These are phyloP conservation scores for Lysandra bellargus DNA, from an alignment of 2,888 invertebrate species.

Conservation along the genomic window DNA sequence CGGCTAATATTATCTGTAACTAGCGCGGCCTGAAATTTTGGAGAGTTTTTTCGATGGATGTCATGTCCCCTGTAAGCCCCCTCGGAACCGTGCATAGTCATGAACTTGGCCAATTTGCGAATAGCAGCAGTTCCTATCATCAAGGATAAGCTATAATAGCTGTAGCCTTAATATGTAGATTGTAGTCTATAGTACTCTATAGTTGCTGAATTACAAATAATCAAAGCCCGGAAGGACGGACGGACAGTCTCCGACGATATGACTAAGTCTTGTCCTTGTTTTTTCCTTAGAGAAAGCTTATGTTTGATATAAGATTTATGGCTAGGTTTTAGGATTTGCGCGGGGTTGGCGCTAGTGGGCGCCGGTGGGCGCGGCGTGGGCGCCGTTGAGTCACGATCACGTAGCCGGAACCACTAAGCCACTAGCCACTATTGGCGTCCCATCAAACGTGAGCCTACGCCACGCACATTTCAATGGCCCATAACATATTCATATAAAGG, in stretches of 20 bases:
- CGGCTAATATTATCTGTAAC: not conserved
- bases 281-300: not conserved
- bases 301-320: constrained; percentile 36
- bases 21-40: too few species aligned
- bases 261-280: not conserved
- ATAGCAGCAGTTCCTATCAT: too few species aligned
- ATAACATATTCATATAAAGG: constrained; percentile 47
- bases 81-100: not conserved
- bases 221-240: too few species aligned
- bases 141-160: too few species aligned
- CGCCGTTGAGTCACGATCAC: constrained; percentile 77
- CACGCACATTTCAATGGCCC: constrained; percentile 62
- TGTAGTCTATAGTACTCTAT: too few species aligned
- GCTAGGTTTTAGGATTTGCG: constrained; percentile 41
- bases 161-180: too few species aligned
- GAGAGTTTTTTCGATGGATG: too few species aligned
- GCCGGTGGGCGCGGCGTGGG: constrained; percentile 53
- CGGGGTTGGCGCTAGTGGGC: constrained; percentile 52
- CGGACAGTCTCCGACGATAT: not conserved
- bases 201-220: too few species aligned
- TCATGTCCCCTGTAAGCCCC: too few species aligned
- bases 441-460: constrained; percentile 65
- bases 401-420: constrained; percentile 70
- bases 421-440: constrained; percentile 70
- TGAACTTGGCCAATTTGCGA: too few species aligned